Evolutionary conservation across 2,797 vertebrate species (phyloP), one percentile per base, ranked within the genome.

Genomic region (Falco berigora): DNA sequence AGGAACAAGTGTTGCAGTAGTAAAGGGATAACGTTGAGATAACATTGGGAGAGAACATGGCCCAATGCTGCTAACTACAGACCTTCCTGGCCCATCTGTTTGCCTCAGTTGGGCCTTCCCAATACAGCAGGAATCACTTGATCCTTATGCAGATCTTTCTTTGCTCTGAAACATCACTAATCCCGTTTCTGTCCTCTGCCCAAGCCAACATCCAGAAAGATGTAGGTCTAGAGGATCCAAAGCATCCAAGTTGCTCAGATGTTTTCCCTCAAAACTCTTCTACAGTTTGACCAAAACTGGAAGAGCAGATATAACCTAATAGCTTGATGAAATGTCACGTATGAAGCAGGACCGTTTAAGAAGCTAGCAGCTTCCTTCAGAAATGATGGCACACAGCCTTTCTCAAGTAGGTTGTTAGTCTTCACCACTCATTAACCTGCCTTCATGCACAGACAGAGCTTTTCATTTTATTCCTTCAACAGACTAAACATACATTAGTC

Each of bases 381-480:
- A 53, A 47, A 36, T 40, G n/a, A 72, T 40, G 69, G 81, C 38
- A 59, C 34, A 23, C 42, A 92, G 69, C 40, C 59, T 61, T 82
- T 71, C 80, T 44, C 74, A 40, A 40, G 36, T 1, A 5, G 3
- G 6, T 0, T 24, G 30, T 44, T 53, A 59, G 34, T 52, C 22
- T 73, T 52, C 44, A 73, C 34, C 34, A 15, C 28, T 58, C 24
- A 88, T 42, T 46, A 58, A 62, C 22, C 27, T 40, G n/a, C 23
- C 47, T 62, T 79, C 38, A 17, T 6, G 30, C 30, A 76, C 24
- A 78, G 83, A 92, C 36, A 56, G 10, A 81, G 55, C 32, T 88
- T 59, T 69, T 81, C 22, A 73, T 85, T 85, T 84, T 66, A 76
- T 59, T 55, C 77, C 56, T 88, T 58, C 53, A 78, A 75, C n/a